A percentile compares a stretch with the other conserved stretches of the same genome.
These are phyloP conservation scores for Phoxinus dragarum DNA, from an alignment of 2,797 vertebrate species.

Conservation along the genomic window DNA sequence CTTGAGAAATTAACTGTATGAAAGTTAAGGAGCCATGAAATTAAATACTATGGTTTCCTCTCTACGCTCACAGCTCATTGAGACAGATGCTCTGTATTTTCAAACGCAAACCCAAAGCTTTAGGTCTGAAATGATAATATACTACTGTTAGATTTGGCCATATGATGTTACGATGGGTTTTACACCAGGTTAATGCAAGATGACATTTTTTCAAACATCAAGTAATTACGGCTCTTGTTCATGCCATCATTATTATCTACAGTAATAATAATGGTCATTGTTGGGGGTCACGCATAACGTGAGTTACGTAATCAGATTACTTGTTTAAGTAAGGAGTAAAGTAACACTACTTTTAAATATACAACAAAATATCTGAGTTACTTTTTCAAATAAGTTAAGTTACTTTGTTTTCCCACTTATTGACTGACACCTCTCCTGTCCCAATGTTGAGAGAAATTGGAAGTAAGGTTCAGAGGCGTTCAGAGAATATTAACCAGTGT, in stretches of 20 bases:
- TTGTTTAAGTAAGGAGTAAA: not conserved
- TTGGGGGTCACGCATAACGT: not conserved
- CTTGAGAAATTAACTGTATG: conserved; percentile 75
- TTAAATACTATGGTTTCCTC: conserved; percentile 71
- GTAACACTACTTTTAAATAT: not conserved
- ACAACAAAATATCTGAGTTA: too few species aligned
- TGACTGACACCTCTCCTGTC: too few species aligned
- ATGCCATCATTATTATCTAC: not conserved
- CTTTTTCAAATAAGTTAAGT: not conserved
- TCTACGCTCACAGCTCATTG: conserved; percentile 62
- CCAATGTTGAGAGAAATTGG: too few species aligned
- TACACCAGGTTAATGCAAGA: conserved; percentile 8
- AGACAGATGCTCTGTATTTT: conserved; percentile 57
- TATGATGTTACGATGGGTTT: conserved; percentile 36
- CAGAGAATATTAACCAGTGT: not conserved
- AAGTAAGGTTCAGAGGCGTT: too few species aligned
- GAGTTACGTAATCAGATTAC: not conserved
- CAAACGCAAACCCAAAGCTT: conserved; percentile 36
- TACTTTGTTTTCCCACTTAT: too few species aligned
- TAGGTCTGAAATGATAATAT: conserved; percentile 37
- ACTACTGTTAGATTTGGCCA: conserved; percentile 35
- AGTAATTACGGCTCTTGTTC: not conserved
- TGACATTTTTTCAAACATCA: not conserved
- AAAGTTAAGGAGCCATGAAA: conserved; percentile 80
- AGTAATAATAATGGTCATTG: not conserved